phyloP scores from a whole-genome alignment of 2,888 invertebrate genomes.

The Argynnis bischoffii region DNA sequence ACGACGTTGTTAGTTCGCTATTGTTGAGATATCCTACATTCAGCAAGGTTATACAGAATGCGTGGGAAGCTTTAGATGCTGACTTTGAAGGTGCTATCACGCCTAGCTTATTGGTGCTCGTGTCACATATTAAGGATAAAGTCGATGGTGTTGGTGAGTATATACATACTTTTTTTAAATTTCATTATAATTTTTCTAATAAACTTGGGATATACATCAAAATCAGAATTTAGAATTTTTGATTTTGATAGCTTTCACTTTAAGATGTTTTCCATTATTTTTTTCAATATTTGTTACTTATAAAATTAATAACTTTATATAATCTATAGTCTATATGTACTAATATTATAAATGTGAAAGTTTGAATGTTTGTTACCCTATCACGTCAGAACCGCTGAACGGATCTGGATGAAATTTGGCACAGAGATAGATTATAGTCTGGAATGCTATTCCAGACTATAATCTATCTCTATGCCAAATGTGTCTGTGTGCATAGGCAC shows the following conservation, averaged over 20 bases:
- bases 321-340: too few species aligned
- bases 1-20: conserved; percentile 72
- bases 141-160: conserved; percentile 70
- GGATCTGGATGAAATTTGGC: too few species aligned
- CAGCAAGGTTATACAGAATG: conserved; percentile 76
- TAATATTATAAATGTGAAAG: too few species aligned
- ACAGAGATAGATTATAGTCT: too few species aligned
- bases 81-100: conserved; percentile 78
- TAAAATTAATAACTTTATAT: too few species aligned
- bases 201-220: too few species aligned
- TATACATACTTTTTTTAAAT: neutral
- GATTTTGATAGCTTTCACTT: neutral
- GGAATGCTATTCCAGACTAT: too few species aligned
- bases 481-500: too few species aligned
- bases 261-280: neutral
- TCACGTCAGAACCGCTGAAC: too few species aligned
- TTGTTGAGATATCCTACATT: conserved; percentile 84
- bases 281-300: neutral
- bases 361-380: too few species aligned
- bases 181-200: neutral
- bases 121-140: conserved; percentile 76
- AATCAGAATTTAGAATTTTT: too few species aligned
- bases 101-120: conserved; percentile 82
- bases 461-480: too few species aligned
- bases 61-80: conserved; percentile 78